Evolutionary conservation across 2,888 invertebrate genomes (phyloP).

Genomic region (Aproaerema taeniolella): DNA sequence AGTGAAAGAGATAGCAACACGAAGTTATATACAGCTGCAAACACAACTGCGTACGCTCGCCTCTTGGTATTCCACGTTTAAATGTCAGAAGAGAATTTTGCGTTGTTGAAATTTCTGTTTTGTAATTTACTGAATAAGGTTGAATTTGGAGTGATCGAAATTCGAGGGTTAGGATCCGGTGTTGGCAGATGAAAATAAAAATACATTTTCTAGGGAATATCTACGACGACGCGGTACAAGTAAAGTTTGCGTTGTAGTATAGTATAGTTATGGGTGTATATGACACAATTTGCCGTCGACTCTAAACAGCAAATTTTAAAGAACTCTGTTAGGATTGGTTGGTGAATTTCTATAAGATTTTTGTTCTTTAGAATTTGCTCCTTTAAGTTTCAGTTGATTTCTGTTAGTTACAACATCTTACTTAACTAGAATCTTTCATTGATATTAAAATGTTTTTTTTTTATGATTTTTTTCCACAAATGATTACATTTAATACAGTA

Average conservation of each 20-base stretch:
- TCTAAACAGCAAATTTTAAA: slow-evolving; percentile 72
- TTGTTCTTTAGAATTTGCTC: slow-evolving; percentile 25
- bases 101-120: slow-evolving; percentile 21
- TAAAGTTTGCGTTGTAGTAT: slow-evolving; percentile 57
- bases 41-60: slow-evolving; percentile 56
- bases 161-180: slow-evolving; percentile 32
- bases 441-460: too few relatives aligned
- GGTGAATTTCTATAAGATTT: slow-evolving; percentile 32
- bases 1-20: slow-evolving; percentile 40
- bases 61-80: slow-evolving; percentile 27
- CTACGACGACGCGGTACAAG: slow-evolving; percentile 65
- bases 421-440: too few relatives aligned
- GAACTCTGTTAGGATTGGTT: slow-evolving; percentile 43
- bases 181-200: slow-evolving; percentile 63
- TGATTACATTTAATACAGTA: too few relatives aligned
- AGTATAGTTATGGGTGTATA: slow-evolving; percentile 42
- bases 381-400: too few relatives aligned
- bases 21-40: slow-evolving; percentile 67
- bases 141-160: slow-evolving; percentile 20
- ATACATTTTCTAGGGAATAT: slow-evolving; percentile 74
- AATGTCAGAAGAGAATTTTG: slow-evolving; percentile 22
- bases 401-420: too few relatives aligned
- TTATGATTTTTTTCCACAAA: too few relatives aligned
- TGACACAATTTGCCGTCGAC: slow-evolving; percentile 53
- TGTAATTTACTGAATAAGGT: slow-evolving; percentile 23